Base-by-base conservation (phyloP, 2,888 invertebrate species). In the Cheiracanthium punctorium region DNA sequence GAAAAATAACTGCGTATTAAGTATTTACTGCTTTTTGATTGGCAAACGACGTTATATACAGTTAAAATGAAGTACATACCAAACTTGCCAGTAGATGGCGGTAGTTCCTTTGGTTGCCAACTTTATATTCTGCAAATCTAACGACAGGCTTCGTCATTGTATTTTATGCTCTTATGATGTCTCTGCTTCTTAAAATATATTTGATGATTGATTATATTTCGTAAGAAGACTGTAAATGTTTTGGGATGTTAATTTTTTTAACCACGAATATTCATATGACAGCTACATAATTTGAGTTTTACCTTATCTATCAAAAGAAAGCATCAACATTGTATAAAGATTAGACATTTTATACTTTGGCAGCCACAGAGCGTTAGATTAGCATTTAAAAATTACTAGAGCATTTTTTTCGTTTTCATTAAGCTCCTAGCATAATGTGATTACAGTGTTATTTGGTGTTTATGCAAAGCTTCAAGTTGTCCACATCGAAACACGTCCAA, bases 401-500 rank as follows among this genome's bases (percentile, higher is more conserved):
- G 33, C 43, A 24, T 43, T 77, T 65, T 65, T 67, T 77, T 73
- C 4, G 17, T 80, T 80, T 80, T 30, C 33, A 71, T 82, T 82
- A 41, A 82, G 82, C 76, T 76, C 82, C 76, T 84, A 77, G 82
- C 72, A 32, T 77, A 84, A 73, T 65, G 73, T 84, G 82, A 84
- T 84, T 84, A 48, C 48, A 82, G 70, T 82, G 77, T 77, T 79
- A 41, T 85, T 80, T 85, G 79, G 70, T 85, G 79, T 79, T 80
- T 70, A 85, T 28, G 73, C 85, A 74, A 76, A 82, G 74, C 70
- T 84, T 80, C 79, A 80, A 80, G 75, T 65, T 80, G 85, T 86
- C 85, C 85, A 86, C 80, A 80, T 80, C 75, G 79, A 86, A 86
- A 86, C 80, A 86, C 85, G 85, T 86, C 85, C 85, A 86, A 85